Evolutionary conservation across 2,113 vertebrate genomes (phyloP), one percentile per base, ranked within the genome.

Genomic region (Phodopus roborovskii): DNA sequence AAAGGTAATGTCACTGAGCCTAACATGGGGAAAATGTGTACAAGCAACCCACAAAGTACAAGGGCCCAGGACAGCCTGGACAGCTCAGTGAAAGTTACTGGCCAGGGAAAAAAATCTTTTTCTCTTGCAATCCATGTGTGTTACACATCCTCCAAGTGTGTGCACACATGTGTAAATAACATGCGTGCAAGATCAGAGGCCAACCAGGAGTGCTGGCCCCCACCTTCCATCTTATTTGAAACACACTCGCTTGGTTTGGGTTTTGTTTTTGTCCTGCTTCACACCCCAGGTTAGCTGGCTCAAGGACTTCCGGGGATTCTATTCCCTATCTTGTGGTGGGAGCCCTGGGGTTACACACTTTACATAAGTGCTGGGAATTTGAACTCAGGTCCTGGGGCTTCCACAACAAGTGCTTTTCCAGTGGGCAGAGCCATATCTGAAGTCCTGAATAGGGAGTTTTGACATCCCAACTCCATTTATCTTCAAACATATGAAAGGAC

Each of bases 51-150:
- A 17, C 42, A 7, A 50, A 70, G 45, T 7, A 1, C 26, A 30
- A 64, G 75, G 13, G 50, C 58, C 11, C 19, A 1, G 12, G 1
- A n/a, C 24, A 33, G n/a, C 12, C 71, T 0, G 0, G 16, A 9
- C 53, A 56, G 62, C 53, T 84, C 56, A 19, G 0, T 0, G 1
- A 33, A 58, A 45, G 56, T 10, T 60, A 26, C 17, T 26, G 28
- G 36, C 50, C 5, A 20, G n/a, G 3, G 12, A 85, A 66, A 85
- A 66, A 17, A 11, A 4, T 13, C 36, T 0, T 86, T 68, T 68
- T 68, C 30, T 20, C n/a, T n/a, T 45, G 30, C 45, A 45, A 84
- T 30, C 58, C 0, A 0, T 86, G 62, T 13, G 62, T 50, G 42
- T 3, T 68, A 5, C n/a, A 68, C 42, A 50, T 24, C 50, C 56